A percentile compares a stretch with the other conserved stretches of the same genome.
Evolutionary conservation across 1,140 invertebrate species (phyloP).

Genomic region (Teleopsis dalmanni): DNA sequence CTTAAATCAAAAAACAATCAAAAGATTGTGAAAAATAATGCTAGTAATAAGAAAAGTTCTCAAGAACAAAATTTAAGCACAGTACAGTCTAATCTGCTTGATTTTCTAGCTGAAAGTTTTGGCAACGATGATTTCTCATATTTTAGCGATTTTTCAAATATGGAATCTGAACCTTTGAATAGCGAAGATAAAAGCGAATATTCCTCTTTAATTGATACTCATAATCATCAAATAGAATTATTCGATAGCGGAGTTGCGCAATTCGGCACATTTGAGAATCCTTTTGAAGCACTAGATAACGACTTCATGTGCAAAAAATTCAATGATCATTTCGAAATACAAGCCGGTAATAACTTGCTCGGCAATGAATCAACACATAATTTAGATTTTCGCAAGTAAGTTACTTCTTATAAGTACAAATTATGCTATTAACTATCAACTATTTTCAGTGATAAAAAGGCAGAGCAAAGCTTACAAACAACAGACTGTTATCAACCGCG

Average conservation of each 20-base stretch:
- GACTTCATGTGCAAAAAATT: too few species aligned
- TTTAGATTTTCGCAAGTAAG: too few species aligned
- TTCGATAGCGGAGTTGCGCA: too few species aligned
- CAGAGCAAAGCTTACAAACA: too few species aligned
- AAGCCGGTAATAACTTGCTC: too few species aligned
- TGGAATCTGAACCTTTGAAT: conserved; percentile 24
- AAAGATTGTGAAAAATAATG: conserved; percentile 8
- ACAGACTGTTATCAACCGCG: conserved; percentile 24
- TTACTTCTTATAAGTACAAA: too few species aligned
- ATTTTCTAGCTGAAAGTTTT: conserved; percentile 36
- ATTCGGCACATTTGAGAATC: too few species aligned
- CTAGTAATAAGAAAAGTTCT: not conserved
- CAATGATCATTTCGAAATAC: too few species aligned
- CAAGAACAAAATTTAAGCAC: conserved; percentile 19
- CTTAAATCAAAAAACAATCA: conserved; percentile 19
- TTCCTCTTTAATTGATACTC: conserved; percentile 22
- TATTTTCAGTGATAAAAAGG: too few species aligned
- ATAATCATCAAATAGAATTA: conserved; percentile 13
- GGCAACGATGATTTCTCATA: conserved; percentile 30
- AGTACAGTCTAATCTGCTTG: conserved; percentile 36
- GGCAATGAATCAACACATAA: too few species aligned
- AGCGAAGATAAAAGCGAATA: conserved; percentile 30
- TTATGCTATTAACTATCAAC: too few species aligned
- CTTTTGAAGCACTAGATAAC: too few species aligned
- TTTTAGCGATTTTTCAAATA: conserved; percentile 21